These are phyloP conservation scores for Pluvianellus socialis DNA, from an alignment of 2,113 vertebrate genomes.

Conservation along the genomic window DNA sequence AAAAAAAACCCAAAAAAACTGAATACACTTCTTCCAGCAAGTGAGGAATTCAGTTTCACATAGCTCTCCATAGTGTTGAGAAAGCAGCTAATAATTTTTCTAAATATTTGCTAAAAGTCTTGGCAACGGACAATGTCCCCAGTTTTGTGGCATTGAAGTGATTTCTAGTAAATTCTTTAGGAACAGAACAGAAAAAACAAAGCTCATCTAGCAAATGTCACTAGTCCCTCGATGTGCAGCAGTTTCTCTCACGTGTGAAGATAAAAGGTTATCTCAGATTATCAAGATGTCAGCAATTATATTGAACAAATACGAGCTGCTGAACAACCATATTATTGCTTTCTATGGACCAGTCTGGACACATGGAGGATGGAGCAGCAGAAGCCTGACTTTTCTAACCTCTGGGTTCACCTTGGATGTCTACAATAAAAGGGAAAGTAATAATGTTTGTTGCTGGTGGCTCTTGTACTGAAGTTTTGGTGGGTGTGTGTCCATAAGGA, in stretches of 20 bases:
- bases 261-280: neutral
- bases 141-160: neutral
- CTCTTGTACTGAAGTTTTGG: neutral
- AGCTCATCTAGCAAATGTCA: neutral
- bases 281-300: neutral
- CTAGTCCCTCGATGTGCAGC: neutral
- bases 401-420: neutral
- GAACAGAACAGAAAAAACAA: neutral
- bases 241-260: neutral
- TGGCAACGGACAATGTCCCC: neutral
- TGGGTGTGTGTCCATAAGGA: neutral
- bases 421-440: neutral
- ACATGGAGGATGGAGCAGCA: neutral
- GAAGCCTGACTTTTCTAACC: neutral
- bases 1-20: neutral
- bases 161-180: neutral
- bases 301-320: neutral
- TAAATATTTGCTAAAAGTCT: neutral
- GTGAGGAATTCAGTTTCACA: neutral
- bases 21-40: neutral
- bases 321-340: neutral
- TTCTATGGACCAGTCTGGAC: neutral
- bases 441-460: neutral
- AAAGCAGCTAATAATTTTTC: neutral
- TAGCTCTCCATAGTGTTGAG: neutral